Evolutionary conservation across 2,797 vertebrate genomes (phyloP), one percentile per base, ranked within the genome.

Genomic region (Spondyliosoma cantharus): DNA sequence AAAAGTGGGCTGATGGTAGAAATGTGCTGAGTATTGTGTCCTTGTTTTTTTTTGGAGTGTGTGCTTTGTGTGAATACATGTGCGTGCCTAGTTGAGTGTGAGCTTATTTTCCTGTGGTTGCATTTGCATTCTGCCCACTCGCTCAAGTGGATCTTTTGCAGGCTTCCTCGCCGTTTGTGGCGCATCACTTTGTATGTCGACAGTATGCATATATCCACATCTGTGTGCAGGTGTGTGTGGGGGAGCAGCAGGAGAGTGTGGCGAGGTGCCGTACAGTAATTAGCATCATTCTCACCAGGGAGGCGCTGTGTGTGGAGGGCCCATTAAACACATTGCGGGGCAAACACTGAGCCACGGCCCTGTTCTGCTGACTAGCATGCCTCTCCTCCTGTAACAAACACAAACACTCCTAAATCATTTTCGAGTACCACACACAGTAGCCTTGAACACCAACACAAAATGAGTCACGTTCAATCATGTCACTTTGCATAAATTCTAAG

Each of bases 241-340:
- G 24, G 54, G 48, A 74, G 70, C 58, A 72, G 86, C 65, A 76
- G 64, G 76, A 74, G 61, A 56, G 75, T 77, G 79, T 71, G 71
- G 81, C 75, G 81, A 86, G 82, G 86, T 84, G 88, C 80, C 89
- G 80, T 78, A 86, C 78, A 75, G 74, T 90, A 93, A 93, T 94
- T 93, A 94, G 89, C 88, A 89, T 87, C 50, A 59, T 83, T 83
- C 84, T 91, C 91, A 89, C 87, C 71, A 57, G 91, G 90, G 90
- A 90, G 81, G 76, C 56, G 46, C 70, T 65, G 32, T 85, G 88
- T 88, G 80, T 76, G 84, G 85, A 90, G 82, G 77, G 54, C 74
- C 88, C 88, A 92, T 93, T 92, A 92, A 92, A 89, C 89, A 91
- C 90, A 89, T 88, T 75, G 87, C 80, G 78, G 87, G 84, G 80